Evolutionary conservation across 92 coral and sea anemone species (phyloP), one percentile per base, ranked within the genome.

Genomic region (Palythoa caribaeorum): DNA sequence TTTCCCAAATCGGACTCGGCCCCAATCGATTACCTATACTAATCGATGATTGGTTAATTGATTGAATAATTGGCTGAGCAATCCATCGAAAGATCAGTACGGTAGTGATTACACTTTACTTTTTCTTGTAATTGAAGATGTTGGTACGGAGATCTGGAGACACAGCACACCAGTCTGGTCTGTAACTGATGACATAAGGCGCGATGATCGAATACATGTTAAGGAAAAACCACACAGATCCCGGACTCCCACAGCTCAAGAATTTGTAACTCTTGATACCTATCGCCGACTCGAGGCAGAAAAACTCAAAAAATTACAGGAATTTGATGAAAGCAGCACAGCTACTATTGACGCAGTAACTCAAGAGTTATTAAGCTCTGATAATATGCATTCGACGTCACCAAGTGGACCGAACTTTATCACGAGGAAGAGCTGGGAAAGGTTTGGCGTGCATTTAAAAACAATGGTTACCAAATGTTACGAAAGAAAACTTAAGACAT

Each of bases 81-180:
- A 28, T 28, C 28, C 28, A 28, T 28, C 28, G 28, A 28, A 28
- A 28, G 47, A 37, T 36, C 16, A 2, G 20, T 44, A 38, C 11
- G n/a, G 40, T 36, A 19, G n/a, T 28, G 36, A 37, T n/a, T 19
- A 15, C 57, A 44, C 44, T 21, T 19, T 1, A 53, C 8, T 53
- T 36, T 6, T 14, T 53, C 28, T 77, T 36, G 6, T 21, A 13
- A 54, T 4, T 20, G 47, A 14, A 81, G 86, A 69, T 48, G 19
- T 40, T 44, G 19, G 9, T 17, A 69, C 55, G 1, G 60, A 81
- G 1, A 66, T n/a, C 76, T 81, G 74, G 75, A 81, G 86, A 81
- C 86, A 81, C 86, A 81, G 86, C 86, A 81, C 86, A 13, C 86
- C 86, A 3, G 86, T 81, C 11, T 81, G 86, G 86, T 81, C 86